Conservation (phyloP, 2,113 vertebrate genomes). For the Salminus brasiliensis region DNA sequence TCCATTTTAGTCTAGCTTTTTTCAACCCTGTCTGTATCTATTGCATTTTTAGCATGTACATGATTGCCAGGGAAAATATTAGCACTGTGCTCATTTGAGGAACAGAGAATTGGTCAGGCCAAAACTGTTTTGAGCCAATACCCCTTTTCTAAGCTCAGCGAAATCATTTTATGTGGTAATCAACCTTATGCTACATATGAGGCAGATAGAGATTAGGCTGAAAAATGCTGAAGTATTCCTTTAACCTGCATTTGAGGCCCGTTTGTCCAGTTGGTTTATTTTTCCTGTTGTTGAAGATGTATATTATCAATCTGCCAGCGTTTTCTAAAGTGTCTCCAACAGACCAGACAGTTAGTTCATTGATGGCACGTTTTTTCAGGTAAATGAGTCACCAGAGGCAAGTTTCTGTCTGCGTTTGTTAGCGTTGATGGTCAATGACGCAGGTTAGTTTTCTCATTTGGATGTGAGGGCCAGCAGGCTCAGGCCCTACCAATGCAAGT, state of each 20-base stretch:
- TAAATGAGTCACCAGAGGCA: constrained; percentile 26
- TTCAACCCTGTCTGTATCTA: too few species aligned
- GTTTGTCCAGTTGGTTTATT: background rate
- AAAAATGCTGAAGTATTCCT: background rate
- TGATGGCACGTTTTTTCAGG: background rate
- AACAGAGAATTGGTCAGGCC: too few species aligned
- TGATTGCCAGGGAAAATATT: too few species aligned
- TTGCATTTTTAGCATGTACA: too few species aligned
- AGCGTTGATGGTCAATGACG: background rate
- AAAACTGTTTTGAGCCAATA: too few species aligned
- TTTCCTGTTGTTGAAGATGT: background rate
- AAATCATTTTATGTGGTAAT: too few species aligned
- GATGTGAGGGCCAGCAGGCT: background rate
- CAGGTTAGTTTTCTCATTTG: background rate
- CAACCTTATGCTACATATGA: background rate
- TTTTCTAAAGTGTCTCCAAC: background rate
- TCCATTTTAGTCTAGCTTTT: too few species aligned
- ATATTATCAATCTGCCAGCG: background rate
- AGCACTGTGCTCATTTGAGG: too few species aligned
- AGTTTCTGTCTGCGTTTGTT: constrained; percentile 8
- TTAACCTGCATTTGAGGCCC: background rate
- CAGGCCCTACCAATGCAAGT: too few species aligned
- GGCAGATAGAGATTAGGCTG: background rate
- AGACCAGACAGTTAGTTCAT: too few species aligned
- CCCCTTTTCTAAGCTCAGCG: too few species aligned